phyloP scores from a whole-genome alignment of 2,797 vertebrate genomes.

The Clarias pachynema region DNA sequence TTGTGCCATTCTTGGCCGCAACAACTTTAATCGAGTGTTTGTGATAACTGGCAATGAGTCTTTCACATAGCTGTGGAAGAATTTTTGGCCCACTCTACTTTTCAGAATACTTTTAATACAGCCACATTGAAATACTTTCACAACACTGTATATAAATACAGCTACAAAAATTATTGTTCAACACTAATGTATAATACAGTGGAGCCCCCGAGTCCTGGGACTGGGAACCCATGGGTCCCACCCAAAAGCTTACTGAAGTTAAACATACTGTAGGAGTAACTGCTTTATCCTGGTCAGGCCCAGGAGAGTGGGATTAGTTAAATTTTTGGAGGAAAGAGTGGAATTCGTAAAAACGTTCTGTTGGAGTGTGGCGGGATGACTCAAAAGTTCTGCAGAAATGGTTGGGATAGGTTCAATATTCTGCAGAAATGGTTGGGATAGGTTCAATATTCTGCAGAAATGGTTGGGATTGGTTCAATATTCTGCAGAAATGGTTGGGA shows the following conservation, averaged over 20 bases:
- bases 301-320: background rate
- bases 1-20: too few relatives aligned
- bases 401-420: background rate
- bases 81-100: too few relatives aligned
- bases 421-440: background rate
- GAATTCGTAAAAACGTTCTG: background rate
- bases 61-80: too few relatives aligned
- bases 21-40: too few relatives aligned
- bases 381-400: background rate
- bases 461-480: background rate
- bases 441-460: background rate
- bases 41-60: too few relatives aligned
- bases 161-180: background rate
- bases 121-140: too few relatives aligned
- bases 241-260: background rate
- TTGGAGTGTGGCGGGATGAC: too few relatives aligned
- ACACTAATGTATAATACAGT: background rate
- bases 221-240: background rate
- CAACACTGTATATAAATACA: background rate
- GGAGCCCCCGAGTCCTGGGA: background rate
- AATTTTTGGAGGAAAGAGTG: background rate
- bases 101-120: too few relatives aligned
- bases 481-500: background rate
- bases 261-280: background rate
- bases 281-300: background rate